phyloP scores from a whole-genome alignment of 2,888 invertebrate species.

The Xestia ashworthii region DNA sequence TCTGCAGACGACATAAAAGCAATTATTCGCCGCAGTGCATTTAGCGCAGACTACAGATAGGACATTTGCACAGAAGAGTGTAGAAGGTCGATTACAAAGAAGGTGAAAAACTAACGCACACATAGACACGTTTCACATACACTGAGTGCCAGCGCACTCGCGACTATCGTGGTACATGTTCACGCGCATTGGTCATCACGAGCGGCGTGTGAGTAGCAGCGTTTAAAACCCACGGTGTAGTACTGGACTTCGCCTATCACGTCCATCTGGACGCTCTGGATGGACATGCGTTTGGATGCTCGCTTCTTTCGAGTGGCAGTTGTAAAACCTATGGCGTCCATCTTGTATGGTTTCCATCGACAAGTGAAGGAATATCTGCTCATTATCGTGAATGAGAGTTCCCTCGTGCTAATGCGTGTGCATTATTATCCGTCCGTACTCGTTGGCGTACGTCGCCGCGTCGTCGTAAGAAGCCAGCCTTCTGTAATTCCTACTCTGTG shows the following conservation, averaged over 20 bases:
- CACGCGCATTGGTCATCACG: not conserved
- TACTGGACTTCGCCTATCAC: not conserved
- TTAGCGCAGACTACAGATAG: constrained; percentile 56
- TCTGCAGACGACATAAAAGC: constrained; percentile 57
- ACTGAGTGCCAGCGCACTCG: not conserved
- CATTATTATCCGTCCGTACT: not conserved
- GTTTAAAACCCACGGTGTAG: not conserved
- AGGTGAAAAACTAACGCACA: too few species aligned
- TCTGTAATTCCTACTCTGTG: constrained; percentile 20
- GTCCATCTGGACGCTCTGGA: not conserved
- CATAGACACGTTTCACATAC: not conserved
- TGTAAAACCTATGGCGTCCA: not conserved
- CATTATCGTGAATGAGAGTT: not conserved
- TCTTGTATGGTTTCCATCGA: not conserved
- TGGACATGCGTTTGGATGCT: not conserved
- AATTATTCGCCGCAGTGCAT: constrained; percentile 65
- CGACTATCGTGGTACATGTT: not conserved
- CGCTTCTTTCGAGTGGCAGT: not conserved
- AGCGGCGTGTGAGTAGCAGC: not conserved
- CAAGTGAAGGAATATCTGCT: not conserved
- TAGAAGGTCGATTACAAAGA: constrained; percentile 19
- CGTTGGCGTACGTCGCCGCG: not conserved
- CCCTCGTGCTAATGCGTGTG: not conserved
- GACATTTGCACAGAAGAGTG: constrained; percentile 21
- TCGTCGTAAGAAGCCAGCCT: not conserved